A percentile compares a stretch with the other conserved stretches of the same genome.
phyloP scores from a whole-genome alignment of 2,797 vertebrate species.

The Enteromius argenteus region DNA sequence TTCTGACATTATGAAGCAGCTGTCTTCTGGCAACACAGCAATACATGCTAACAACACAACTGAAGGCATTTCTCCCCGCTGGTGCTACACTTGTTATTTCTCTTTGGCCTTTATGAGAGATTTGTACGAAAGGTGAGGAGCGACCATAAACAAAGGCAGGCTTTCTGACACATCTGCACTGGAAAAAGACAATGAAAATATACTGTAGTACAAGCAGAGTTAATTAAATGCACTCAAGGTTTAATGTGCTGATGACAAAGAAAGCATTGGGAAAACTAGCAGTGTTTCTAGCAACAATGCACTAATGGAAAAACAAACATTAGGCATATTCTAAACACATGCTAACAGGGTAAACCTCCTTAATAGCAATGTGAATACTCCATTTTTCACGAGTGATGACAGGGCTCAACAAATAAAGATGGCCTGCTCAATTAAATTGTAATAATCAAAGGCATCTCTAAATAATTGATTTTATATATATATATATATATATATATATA shows the following conservation, averaged over 20 bases:
- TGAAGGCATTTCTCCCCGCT: conserved; percentile 28
- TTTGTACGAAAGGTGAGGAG: conserved; percentile 17
- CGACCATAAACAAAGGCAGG: conserved; percentile 23
- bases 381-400: neutral
- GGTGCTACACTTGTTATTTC: conserved; percentile 23
- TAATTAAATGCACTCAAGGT: neutral
- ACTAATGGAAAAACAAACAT: neutral
- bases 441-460: too few species aligned
- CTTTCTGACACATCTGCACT: conserved; percentile 1
- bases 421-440: neutral
- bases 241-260: neutral
- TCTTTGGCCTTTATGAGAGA: conserved; percentile 27
- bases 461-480: too few species aligned
- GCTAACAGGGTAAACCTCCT: neutral
- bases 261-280: neutral
- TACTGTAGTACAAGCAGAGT: neutral
- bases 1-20: conserved; percentile 39
- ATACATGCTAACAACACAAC: conserved; percentile 39
- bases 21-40: conserved; percentile 39
- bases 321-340: conserved; percentile 6
- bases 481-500: too few species aligned
- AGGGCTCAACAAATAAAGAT: neutral
- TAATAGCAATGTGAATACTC: neutral
- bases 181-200: conserved; percentile 8
- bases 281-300: neutral